Conservation (phyloP, 2,113 vertebrate genomes). For the Paramormyrops kingsleyae region DNA sequence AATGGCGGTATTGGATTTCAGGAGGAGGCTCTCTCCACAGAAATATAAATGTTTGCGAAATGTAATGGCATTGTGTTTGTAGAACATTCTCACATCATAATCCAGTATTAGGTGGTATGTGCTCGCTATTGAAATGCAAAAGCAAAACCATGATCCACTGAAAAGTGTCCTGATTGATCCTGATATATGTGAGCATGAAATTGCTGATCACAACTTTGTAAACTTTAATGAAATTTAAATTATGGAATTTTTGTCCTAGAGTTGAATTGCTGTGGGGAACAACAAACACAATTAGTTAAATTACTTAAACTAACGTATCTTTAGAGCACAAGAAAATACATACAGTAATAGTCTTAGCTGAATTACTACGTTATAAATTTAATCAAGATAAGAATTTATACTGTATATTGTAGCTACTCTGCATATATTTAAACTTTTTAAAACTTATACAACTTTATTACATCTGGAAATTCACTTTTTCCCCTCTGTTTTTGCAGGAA, state of each 20-base stretch:
- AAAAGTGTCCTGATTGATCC: not conserved
- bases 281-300: not conserved
- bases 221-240: not conserved
- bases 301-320: not conserved
- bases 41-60: not conserved
- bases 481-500: conserved; percentile 58
- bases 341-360: not conserved
- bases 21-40: not conserved
- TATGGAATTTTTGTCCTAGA: not conserved
- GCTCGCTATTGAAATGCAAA: not conserved
- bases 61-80: not conserved
- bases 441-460: not conserved
- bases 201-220: not conserved
- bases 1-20: not conserved
- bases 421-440: not conserved
- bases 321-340: not conserved
- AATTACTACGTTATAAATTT: not conserved
- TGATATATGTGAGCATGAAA: not conserved
- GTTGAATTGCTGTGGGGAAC: not conserved
- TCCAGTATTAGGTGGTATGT: not conserved
- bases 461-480: not conserved
- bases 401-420: not conserved
- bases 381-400: not conserved
- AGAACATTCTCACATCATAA: not conserved
- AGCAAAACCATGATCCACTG: not conserved